Evolutionary conservation across 2,888 invertebrate species (phyloP).

Genomic region (Amblyteles armatorius): DNA sequence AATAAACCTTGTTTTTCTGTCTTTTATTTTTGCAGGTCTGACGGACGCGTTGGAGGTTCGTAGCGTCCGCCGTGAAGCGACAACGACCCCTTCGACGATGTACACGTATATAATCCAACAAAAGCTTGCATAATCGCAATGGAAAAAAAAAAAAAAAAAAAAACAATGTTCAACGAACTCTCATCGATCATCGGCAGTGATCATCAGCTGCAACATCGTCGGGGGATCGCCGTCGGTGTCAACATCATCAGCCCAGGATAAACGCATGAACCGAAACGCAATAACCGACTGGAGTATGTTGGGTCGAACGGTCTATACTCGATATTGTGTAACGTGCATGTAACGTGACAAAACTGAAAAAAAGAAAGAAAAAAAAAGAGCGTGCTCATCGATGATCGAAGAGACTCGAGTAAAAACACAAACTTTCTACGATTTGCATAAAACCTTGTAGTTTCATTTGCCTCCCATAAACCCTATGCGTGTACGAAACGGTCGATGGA

Average conservation of each 20-base stretch:
- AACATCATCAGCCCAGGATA: constrained; percentile 7
- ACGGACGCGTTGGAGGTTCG: constrained; percentile 18
- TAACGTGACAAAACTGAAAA: constrained; percentile 62
- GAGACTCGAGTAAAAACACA: constrained; percentile 61
- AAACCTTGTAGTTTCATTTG: constrained; percentile 63
- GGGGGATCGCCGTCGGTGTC: constrained; percentile 5
- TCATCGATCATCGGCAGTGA: constrained; percentile 25
- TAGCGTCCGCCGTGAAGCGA: constrained; percentile 17
- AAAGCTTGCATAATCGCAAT: constrained; percentile 22
- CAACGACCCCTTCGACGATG: constrained; percentile 30
- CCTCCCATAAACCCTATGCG: constrained; percentile 8
- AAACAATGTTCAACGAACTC: constrained; percentile 21
- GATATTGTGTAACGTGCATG: constrained; percentile 58
- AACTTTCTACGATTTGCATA: constrained; percentile 70
- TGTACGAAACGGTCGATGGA: not conserved
- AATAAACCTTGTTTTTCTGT: not conserved
- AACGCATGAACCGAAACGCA: constrained; percentile 7
- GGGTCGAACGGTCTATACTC: constrained; percentile 24
- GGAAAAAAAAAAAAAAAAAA: constrained; percentile 9
- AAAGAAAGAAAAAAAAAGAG: constrained; percentile 51
- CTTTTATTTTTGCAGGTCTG: constrained; percentile 56
- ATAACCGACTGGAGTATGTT: not conserved
- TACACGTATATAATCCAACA: not conserved
- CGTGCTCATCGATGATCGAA: constrained; percentile 58
- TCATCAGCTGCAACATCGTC: constrained; percentile 9